A percentile compares a stretch with the other conserved stretches of the same genome.
phyloP scores from a whole-genome alignment of 1,140 invertebrate species.

The Diorhabda carinulata region DNA sequence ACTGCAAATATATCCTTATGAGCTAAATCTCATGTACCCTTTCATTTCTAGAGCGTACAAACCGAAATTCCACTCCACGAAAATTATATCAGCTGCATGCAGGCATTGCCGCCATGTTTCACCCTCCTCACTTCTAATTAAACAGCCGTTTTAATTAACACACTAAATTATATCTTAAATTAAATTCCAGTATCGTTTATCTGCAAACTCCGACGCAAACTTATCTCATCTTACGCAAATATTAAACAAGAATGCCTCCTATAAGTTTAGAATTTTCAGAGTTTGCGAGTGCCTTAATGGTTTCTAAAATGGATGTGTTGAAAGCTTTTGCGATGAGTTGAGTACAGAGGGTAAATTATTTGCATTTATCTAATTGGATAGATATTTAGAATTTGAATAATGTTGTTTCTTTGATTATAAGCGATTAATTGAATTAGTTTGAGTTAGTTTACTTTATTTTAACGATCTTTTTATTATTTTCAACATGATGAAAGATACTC shows the following conservation, averaged over 20 bases:
- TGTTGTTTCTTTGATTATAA: too few relatives aligned
- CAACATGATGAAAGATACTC: too few relatives aligned
- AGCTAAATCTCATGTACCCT: background rate
- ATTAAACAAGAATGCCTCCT: conserved; percentile 11
- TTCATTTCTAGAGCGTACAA: conserved; percentile 4
- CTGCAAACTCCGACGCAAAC: conserved; percentile 29
- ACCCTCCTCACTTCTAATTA: conserved; percentile 45
- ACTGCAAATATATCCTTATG: too few relatives aligned
- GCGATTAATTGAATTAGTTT: too few relatives aligned
- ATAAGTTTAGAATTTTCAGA: conserved; percentile 1
- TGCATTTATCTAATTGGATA: too few relatives aligned
- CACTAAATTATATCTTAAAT: conserved; percentile 47
- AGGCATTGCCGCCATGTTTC: conserved; percentile 39
- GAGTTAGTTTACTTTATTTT: too few relatives aligned
- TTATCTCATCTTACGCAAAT: conserved; percentile 26
- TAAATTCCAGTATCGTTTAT: conserved; percentile 45
- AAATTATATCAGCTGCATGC: conserved; percentile 41
- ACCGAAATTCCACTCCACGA: conserved; percentile 36
- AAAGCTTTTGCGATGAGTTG: background rate
- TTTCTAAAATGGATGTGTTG: background rate
- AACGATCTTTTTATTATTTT: too few relatives aligned
- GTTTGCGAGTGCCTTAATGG: background rate
- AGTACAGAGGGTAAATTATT: background rate
- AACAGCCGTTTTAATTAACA: conserved; percentile 50
- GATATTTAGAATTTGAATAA: too few relatives aligned